These are phyloP conservation scores for Brachyistius frenatus DNA, from an alignment of 2,113 vertebrate species.

Conservation along the genomic window DNA sequence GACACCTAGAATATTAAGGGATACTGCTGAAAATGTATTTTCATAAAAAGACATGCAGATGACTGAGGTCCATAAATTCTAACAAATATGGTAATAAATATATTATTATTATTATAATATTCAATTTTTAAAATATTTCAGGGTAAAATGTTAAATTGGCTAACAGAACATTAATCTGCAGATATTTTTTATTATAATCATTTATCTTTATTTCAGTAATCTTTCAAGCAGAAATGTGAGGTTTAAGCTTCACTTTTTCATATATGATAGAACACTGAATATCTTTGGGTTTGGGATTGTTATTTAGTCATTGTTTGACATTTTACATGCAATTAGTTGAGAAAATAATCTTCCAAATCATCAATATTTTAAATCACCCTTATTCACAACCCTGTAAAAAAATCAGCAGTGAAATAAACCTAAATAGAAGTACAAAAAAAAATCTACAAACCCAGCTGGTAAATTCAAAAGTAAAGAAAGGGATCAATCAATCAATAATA, in stretches of 20 bases:
- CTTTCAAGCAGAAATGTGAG: neutral
- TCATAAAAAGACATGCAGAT: too few relatives aligned
- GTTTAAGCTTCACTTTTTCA: too few relatives aligned
- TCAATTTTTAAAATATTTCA: too few relatives aligned
- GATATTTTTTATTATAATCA: neutral
- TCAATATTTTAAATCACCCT: neutral
- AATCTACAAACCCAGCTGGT: neutral
- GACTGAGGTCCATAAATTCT: too few relatives aligned
- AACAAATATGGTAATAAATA: too few relatives aligned
- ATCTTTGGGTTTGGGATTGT: neutral
- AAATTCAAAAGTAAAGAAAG: neutral
- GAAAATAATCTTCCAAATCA: too few relatives aligned
- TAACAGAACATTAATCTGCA: too few relatives aligned
- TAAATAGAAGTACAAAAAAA: too few relatives aligned
- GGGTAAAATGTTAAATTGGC: too few relatives aligned
- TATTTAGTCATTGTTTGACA: too few relatives aligned
- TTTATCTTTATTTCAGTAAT: neutral
- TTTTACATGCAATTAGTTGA: too few relatives aligned
- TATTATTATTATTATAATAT: too few relatives aligned
- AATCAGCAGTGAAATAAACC: neutral
- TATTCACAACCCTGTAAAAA: neutral
- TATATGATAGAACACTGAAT: neutral
- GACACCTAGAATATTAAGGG: conserved; percentile 20
- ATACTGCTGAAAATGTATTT: neutral
- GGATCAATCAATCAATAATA: neutral